phyloP scores from a whole-genome alignment of 2,797 vertebrate genomes.

The Amniataba percoides region DNA sequence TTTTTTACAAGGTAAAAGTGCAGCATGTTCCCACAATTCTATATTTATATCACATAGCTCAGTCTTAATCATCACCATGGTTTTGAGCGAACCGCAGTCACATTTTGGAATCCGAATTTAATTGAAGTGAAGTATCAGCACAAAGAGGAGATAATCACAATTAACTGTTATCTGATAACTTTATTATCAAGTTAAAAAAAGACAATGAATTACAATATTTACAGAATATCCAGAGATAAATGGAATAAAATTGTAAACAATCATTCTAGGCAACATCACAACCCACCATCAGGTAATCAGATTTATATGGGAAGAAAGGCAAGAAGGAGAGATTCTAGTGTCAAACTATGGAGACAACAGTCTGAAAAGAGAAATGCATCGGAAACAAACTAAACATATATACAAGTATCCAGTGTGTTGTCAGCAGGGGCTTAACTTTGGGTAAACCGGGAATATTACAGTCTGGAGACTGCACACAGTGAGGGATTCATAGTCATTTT shows the following conservation, averaged over 20 bases:
- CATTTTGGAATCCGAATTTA: background rate
- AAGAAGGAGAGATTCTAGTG: conserved; percentile 86
- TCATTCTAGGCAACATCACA: conserved; percentile 94
- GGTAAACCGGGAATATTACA: conserved; percentile 71
- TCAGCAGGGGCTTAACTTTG: conserved; percentile 80
- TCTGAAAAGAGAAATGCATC: conserved; percentile 82
- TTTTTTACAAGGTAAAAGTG: background rate
- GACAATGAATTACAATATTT: conserved; percentile 99
- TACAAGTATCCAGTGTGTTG: conserved; percentile 91
- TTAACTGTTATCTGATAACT: conserved; percentile 91
- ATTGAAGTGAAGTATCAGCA: background rate
- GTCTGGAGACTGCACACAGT: conserved; percentile 79
- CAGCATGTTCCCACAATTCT: background rate
- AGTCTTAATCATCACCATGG: background rate
- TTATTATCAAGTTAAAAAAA: conserved; percentile 99
- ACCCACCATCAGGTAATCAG: conserved; percentile 90
- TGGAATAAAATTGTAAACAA: conserved; percentile 97
- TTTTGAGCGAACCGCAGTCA: background rate
- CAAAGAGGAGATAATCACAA: conserved; percentile 21
- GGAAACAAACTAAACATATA: conserved; percentile 85
- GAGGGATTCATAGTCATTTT: conserved; percentile 77
- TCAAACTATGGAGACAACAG: conserved; percentile 86
- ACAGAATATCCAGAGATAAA: conserved; percentile 96
- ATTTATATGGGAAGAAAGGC: conserved; percentile 88
- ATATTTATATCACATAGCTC: background rate